Conservation (phyloP, 1,140 invertebrate genomes). For the Pygmarrhopalites habei region DNA sequence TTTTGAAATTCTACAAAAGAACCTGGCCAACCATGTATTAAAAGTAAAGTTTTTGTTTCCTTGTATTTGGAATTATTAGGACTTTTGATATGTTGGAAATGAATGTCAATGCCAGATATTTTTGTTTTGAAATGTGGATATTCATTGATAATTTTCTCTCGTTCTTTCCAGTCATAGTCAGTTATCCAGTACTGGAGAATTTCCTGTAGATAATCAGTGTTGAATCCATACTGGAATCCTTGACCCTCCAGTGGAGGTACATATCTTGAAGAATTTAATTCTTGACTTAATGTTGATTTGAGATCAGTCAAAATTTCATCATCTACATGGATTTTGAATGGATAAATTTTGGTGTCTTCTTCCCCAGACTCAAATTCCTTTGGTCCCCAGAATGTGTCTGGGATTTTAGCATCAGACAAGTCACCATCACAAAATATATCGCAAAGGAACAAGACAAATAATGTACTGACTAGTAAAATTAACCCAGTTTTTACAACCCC, state of each 20-base stretch:
- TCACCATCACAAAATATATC: no score
- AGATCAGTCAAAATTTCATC: constrained; percentile 55
- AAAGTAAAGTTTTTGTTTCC: constrained; percentile 47
- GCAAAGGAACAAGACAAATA: no score
- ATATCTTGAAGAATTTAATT: constrained; percentile 44
- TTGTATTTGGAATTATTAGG: constrained; percentile 27
- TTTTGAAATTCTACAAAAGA: constrained; percentile 50
- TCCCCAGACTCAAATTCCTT: neutral
- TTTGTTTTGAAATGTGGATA: constrained; percentile 48
- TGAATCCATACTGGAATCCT: no score
- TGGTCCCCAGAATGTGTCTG: constrained; percentile 12
- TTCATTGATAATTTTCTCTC: constrained; percentile 46
- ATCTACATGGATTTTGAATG: constrained; percentile 24
- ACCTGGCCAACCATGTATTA: constrained; percentile 82
- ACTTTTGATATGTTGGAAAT: constrained; percentile 42
- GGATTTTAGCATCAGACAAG: no score
- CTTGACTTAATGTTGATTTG: constrained; percentile 51
- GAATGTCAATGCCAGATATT: constrained; percentile 50
- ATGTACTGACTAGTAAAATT: no score
- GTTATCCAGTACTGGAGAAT: constrained; percentile 56
- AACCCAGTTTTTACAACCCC: no score
- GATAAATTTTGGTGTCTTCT: constrained; percentile 27
- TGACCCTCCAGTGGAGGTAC: constrained; percentile 57
- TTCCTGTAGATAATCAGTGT: constrained; percentile 58
- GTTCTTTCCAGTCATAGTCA: constrained; percentile 50